Evolutionary conservation across 2,888 invertebrate species (phyloP).

Genomic region (Hydropsyche betteni): DNA sequence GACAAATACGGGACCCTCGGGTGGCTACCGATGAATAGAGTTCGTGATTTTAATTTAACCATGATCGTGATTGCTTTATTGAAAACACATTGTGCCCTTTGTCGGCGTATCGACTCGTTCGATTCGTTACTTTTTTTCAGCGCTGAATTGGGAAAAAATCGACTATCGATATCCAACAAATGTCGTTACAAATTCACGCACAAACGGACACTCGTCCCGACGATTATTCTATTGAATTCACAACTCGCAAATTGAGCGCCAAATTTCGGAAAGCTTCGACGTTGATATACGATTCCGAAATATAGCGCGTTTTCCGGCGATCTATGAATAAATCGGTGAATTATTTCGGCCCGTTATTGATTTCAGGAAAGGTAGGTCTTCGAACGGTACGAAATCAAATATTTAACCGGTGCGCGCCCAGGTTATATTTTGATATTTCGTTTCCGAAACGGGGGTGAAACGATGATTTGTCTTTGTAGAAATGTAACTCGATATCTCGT

Average conservation of each 20-base stretch:
- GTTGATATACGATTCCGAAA: too few species aligned
- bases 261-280: neutral
- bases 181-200: constrained; percentile 2
- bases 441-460: constrained; percentile 3
- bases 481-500: constrained; percentile 24
- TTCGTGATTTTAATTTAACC: constrained; percentile 33
- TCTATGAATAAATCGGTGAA: too few species aligned
- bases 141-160: neutral
- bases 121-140: neutral
- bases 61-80: constrained; percentile 37
- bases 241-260: too few species aligned
- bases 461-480: constrained; percentile 32
- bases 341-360: too few species aligned
- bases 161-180: neutral
- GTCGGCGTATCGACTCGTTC: neutral
- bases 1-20: neutral
- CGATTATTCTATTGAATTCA: constrained; percentile 1
- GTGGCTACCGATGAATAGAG: constrained; percentile 12
- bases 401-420: constrained; percentile 3
- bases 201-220: neutral
- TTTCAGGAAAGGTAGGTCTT: neutral
- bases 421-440: constrained; percentile 23
- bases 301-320: too few species aligned
- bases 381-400: constrained; percentile 19
- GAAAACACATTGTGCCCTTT: constrained; percentile 14